Evolutionary conservation across 2,888 invertebrate genomes (phyloP).

Genomic region (Pristionchus entomophagus): DNA sequence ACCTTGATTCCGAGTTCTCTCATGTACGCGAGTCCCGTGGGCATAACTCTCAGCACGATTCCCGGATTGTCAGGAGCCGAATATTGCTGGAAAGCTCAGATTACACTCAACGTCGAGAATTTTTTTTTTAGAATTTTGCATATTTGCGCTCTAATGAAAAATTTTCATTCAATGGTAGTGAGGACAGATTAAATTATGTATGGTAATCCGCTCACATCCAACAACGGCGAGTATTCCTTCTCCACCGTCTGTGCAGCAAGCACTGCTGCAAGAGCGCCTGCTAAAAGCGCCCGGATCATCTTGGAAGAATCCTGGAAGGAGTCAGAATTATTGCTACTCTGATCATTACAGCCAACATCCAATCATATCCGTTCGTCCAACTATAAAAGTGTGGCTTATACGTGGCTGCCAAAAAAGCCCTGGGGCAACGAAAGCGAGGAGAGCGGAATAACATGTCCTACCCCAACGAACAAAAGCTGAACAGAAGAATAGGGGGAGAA

Average conservation of each 20-base stretch:
- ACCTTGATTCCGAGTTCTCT: conserved; percentile 75
- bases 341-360: neutral
- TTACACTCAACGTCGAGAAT: neutral
- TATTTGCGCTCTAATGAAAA: neutral
- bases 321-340: neutral
- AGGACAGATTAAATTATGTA: no score
- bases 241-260: conserved; percentile 40
- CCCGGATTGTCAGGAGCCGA: conserved; percentile 73
- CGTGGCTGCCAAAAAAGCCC: neutral
- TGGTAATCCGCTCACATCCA: conserved; percentile 55
- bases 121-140: neutral
- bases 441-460: conserved; percentile 29
- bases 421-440: neutral
- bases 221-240: conserved; percentile 62
- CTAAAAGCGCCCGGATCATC: conserved; percentile 15
- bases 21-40: conserved; percentile 74
- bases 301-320: neutral
- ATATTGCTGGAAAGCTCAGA: conserved; percentile 70
- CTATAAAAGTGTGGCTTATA: neutral
- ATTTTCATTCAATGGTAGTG: no score
- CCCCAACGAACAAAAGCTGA: conserved; percentile 18
- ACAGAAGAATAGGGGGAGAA: conserved; percentile 24
- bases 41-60: conserved; percentile 73
- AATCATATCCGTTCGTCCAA: neutral
- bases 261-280: neutral